Conservation (phyloP, 1,140 invertebrate species). For the Lepidurus packardi region DNA sequence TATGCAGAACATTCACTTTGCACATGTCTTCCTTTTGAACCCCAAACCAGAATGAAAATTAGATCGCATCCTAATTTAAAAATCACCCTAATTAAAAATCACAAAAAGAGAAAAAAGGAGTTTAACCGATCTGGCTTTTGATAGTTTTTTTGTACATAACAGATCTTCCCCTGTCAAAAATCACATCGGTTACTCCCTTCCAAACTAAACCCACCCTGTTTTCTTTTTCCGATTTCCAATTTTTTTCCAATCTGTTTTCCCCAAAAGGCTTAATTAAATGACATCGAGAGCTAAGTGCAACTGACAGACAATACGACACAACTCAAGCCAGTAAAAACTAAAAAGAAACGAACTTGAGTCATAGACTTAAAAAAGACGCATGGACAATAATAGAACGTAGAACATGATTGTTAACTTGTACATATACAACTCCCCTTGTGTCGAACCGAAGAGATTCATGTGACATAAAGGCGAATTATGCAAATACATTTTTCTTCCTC, state of each 20-base stretch:
- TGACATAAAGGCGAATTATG: constrained; percentile 15
- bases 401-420: neutral
- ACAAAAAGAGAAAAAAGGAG: neutral
- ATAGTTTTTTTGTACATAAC: constrained; percentile 11
- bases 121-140: constrained; percentile 4
- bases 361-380: neutral
- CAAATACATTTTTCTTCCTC: constrained; percentile 11
- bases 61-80: neutral
- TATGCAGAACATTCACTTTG: neutral
- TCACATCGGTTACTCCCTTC: neutral
- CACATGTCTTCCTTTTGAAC: neutral
- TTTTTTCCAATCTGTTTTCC: too few relatives aligned
- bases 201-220: neutral
- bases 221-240: neutral
- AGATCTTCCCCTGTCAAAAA: constrained; percentile 12
- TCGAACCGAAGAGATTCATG: constrained; percentile 3
- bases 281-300: neutral
- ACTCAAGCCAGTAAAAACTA: neutral
- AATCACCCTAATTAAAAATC: too few relatives aligned
- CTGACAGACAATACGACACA: neutral
- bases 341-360: neutral
- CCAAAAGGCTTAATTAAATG: neutral
- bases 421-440: neutral
- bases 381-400: neutral
- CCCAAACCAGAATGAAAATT: neutral